A percentile compares a stretch with the other conserved stretches of the same genome.
These are phyloP conservation scores for Hypothenemus hampei DNA, from an alignment of 1,140 invertebrate species.

Conservation along the genomic window DNA sequence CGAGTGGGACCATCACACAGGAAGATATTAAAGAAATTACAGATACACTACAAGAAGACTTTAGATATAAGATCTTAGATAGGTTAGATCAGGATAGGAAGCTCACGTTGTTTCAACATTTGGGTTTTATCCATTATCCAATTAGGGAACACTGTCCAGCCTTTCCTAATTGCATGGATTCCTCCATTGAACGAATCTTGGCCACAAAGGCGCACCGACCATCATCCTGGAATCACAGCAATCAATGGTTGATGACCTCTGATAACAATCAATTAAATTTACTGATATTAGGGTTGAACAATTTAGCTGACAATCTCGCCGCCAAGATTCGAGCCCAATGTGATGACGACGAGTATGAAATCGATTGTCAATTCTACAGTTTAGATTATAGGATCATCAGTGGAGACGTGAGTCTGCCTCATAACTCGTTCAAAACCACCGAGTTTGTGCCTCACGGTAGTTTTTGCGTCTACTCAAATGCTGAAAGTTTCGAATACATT, in stretches of 20 bases:
- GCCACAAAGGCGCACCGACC: conserved; percentile 65
- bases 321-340: conserved; percentile 69
- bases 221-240: conserved; percentile 63
- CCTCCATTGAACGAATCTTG: conserved; percentile 71
- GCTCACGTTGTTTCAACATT: conserved; percentile 88
- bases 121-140: conserved; percentile 94
- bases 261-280: conserved; percentile 70
- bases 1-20: conserved; percentile 85
- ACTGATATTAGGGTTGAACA: conserved; percentile 70
- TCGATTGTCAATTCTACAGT: conserved; percentile 77
- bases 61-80: conserved; percentile 89
- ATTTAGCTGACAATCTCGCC: conserved; percentile 72
- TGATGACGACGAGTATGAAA: conserved; percentile 79
- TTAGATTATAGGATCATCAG: conserved; percentile 81
- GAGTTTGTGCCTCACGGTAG: conserved; percentile 77
- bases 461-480: conserved; percentile 87
- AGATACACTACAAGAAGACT: conserved; percentile 86
- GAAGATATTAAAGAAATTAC: conserved; percentile 93
- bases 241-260: conserved; percentile 60
- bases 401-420: conserved; percentile 75
- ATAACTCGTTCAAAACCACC: conserved; percentile 69
- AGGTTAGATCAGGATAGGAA: conserved; percentile 90
- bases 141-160: conserved; percentile 90
- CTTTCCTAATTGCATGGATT: conserved; percentile 85
- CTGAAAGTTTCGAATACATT: conserved; percentile 88